These are phyloP conservation scores for Watersipora subatra DNA, from an alignment of 1,140 invertebrate genomes.

Conservation along the genomic window DNA sequence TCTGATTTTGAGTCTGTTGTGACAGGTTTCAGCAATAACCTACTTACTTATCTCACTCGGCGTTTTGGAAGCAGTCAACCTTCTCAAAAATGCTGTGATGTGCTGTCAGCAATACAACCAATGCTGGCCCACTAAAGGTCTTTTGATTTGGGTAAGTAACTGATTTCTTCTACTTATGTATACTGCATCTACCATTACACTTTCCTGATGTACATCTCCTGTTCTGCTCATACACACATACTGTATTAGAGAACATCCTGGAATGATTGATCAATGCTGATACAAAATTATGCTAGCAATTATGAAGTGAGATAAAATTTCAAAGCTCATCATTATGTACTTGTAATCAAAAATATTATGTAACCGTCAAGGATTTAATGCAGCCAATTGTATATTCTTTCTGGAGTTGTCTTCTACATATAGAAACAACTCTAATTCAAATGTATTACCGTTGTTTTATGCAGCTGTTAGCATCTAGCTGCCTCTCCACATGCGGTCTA, in stretches of 20 bases:
- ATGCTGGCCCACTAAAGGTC: neutral
- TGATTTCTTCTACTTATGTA: neutral
- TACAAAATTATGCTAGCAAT: neutral
- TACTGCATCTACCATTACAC: neutral
- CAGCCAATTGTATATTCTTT: neutral
- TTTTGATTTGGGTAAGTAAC: neutral
- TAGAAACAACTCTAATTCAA: neutral
- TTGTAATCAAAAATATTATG: neutral
- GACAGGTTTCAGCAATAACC: too few relatives aligned
- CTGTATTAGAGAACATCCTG: too few relatives aligned
- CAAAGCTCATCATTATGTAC: neutral
- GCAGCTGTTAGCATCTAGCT: neutral
- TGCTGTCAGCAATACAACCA: neutral
- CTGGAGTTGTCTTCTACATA: neutral
- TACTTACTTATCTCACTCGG: neutral
- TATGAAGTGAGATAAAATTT: neutral
- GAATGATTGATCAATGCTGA: neutral
- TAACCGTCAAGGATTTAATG: neutral
- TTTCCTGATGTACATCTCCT: neutral
- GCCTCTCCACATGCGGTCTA: neutral
- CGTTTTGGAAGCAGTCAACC: neutral
- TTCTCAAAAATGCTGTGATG: neutral
- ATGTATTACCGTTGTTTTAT: neutral
- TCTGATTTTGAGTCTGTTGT: too few relatives aligned
- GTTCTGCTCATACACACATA: neutral